Evolutionary conservation across 2,888 invertebrate species (phyloP), one percentile per base, ranked within the genome.

Genomic region (Agonopterix alstromeriana): DNA sequence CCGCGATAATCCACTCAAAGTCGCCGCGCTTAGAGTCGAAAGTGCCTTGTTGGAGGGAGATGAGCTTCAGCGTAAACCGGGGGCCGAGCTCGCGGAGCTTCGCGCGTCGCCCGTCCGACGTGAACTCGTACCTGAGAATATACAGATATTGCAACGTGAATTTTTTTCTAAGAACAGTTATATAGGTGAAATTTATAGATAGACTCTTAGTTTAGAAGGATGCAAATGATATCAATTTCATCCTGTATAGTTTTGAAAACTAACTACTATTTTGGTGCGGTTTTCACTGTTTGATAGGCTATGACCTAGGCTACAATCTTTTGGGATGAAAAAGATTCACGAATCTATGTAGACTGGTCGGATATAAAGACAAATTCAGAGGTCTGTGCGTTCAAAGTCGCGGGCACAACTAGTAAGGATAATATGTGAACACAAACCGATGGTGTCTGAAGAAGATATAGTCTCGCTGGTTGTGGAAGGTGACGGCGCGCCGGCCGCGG

Each of bases 381-480:
- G 14, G 14, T 14, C 17, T 17, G 17, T 3, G 17, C 17, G 17
- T 17, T 3, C 17, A 4, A 17, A 17, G 17, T 1, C 17, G 17
- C 17, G 17, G 17, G 17, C 17, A 17, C n/a, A 42, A 5, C 46
- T 11, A 45, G 10, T 10, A 42, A 17, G 8, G 38, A 36, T n/a
- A 27, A 36, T 40, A 7, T 7, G 5, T 38, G 5, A 45, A 10
- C n/a, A 57, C 65, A 57, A 66, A 95, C 93, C 98, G 93, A 81
- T 99, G 98, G 82, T 99, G 98, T 50, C 99, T 92, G 77, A 99
- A 98, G 88, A 99, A 99, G 63, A 99, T 97, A 75, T 96, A 99
- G 88, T 99, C 99, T 52, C 99, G 90, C 79, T 99, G 99, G 87
- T 99, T 99, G 82, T 99, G 99, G 78, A 99, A 98, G 35, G 99